Percentiles rank a stretch among this genome's conserved stretches.
Conservation (phyloP, 30 jellyfish, hydroid and myxozoan species). For the Pseudorhiza aurosa region DNA sequence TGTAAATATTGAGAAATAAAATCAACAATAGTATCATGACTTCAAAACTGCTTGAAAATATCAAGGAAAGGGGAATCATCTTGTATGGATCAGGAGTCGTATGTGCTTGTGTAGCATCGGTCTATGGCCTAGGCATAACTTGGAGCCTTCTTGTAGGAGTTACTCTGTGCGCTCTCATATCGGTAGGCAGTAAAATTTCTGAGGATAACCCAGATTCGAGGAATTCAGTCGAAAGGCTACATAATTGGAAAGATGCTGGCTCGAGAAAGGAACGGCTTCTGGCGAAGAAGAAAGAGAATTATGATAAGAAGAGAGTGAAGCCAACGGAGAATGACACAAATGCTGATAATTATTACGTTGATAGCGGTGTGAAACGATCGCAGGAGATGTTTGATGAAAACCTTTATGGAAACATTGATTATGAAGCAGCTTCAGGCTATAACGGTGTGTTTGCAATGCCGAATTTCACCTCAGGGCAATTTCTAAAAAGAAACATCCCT, state of each 20-base stretch:
- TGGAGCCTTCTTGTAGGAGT: conserved; percentile 49
- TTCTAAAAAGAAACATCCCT: conserved; percentile 13
- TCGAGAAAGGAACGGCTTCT: conserved; percentile 48
- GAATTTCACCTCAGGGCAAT: not conserved
- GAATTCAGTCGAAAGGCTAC: conserved; percentile 42
- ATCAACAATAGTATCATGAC: too few species aligned
- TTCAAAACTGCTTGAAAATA: too few species aligned
- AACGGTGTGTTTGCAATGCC: conserved; percentile 40
- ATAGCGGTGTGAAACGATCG: not conserved
- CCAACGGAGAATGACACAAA: not conserved
- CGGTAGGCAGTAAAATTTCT: not conserved
- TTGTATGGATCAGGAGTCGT: not conserved
- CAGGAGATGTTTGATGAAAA: conserved; percentile 4
- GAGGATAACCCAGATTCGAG: conserved; percentile 20
- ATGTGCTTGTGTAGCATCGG: not conserved
- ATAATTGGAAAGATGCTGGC: not conserved
- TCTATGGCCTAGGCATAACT: conserved; percentile 45
- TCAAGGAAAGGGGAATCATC: not conserved
- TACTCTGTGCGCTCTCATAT: conserved; percentile 16
- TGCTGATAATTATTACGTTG: not conserved
- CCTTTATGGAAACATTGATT: conserved; percentile 13
- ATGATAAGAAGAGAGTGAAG: conserved; percentile 9
- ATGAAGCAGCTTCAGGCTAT: conserved; percentile 13
- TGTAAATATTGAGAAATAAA: too few species aligned
- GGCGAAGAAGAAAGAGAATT: conserved; percentile 52